Evolutionary conservation across 2,888 invertebrate genomes (phyloP).

Genomic region (Melitaea athalia): DNA sequence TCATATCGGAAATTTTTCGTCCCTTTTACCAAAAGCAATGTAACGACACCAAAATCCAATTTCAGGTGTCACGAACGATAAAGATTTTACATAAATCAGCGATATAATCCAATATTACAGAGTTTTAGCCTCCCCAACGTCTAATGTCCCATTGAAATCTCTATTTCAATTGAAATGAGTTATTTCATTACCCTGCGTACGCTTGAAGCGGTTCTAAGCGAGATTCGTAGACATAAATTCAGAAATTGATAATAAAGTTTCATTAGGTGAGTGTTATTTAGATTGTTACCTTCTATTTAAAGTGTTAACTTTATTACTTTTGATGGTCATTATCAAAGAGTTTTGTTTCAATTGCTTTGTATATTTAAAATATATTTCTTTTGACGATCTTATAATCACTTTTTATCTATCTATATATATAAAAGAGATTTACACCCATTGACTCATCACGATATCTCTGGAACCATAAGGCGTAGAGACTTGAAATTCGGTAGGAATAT

Average conservation of each 20-base stretch:
- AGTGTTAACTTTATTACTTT: not conserved
- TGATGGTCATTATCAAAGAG: not conserved
- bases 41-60: slow-evolving; percentile 72
- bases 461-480: no score
- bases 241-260: slow-evolving; percentile 77
- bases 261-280: slow-evolving; percentile 61
- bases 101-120: slow-evolving; percentile 79
- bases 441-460: no score
- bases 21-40: slow-evolving; percentile 55
- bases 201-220: slow-evolving; percentile 56
- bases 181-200: slow-evolving; percentile 75
- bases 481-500: no score
- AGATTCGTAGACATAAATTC: slow-evolving; percentile 69
- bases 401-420: no score
- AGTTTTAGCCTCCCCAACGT: slow-evolving; percentile 65
- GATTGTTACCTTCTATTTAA: slow-evolving; percentile 52
- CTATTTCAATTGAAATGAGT: slow-evolving; percentile 81
- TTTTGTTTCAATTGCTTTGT: not conserved
- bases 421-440: no score
- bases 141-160: slow-evolving; percentile 78
- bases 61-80: slow-evolving; percentile 74
- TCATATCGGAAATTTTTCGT: slow-evolving; percentile 31
- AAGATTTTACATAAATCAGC: slow-evolving; percentile 81
- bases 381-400: no score
- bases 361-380: no score